Conservation (phyloP, 2,113 vertebrate species). For the Syngnathus typhle region DNA sequence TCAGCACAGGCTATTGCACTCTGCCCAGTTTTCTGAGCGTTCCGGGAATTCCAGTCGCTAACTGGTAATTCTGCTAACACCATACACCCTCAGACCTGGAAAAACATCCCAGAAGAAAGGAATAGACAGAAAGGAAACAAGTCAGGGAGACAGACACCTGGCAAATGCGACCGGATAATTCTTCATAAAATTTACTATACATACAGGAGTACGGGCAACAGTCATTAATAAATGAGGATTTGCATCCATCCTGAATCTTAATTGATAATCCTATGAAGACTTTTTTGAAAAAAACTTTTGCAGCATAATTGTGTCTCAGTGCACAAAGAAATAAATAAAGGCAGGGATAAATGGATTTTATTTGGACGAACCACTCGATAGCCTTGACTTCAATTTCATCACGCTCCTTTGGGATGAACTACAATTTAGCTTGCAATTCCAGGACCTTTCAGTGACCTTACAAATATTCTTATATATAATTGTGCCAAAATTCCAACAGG, state of each 20-base stretch:
- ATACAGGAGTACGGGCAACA: background rate
- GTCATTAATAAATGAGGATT: background rate
- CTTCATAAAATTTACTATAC: background rate
- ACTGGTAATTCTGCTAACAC: conserved; percentile 40
- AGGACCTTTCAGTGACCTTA: background rate
- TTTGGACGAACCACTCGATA: background rate
- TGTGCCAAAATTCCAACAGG: background rate
- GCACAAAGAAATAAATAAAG: background rate
- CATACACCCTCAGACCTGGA: conserved; percentile 1
- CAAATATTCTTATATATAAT: background rate
- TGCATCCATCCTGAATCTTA: background rate
- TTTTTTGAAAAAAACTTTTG: background rate
- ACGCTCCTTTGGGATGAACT: background rate
- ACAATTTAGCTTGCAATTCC: background rate
- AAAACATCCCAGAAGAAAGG: conserved; percentile 19
- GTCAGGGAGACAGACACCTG: conserved; percentile 3
- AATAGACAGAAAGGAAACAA: conserved; percentile 13
- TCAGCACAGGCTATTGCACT: conserved; percentile 21
- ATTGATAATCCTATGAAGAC: background rate
- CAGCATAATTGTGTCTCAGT: background rate
- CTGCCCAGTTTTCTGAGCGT: conserved; percentile 31
- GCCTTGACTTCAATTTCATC: background rate
- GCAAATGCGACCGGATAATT: background rate
- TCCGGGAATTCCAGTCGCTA: conserved; percentile 45
- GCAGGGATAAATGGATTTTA: background rate